Evolutionary conservation across 2,888 invertebrate species (phyloP), one percentile per base, ranked within the genome.

Genomic region (Antheraea assamensis): DNA sequence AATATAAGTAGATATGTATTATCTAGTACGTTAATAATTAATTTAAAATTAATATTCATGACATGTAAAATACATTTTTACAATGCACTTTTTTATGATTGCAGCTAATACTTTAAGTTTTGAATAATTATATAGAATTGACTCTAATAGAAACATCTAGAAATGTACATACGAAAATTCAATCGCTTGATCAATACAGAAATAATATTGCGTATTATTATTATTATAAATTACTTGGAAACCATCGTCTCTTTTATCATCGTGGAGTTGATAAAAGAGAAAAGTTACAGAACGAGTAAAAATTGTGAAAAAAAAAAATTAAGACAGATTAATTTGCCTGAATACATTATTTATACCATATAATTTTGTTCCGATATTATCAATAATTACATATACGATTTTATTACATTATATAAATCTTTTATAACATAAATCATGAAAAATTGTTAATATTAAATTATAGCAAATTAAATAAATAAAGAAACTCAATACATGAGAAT

Each of bases 1-100:
- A 64, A 64, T 21, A 58, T 64, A 64, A 27, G 17, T 64, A 64
- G 61, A 30, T 30, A 58, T 58, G n/a, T n/a, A n/a, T n/a, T n/a
- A 7, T 13, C 10, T 55, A 27, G n/a, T 64, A 27, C 30, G 61
- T 64, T 64, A 64, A 30, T 64, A 64, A 30, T 64, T 64, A 64
- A 30, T 30, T 64, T 64, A 27, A 64, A 17, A 64, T 17, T 64
- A 3, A 64, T 64, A 3, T 27, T 30, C 61, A 64, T 64, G 61
- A 64, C 61, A 27, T 61, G 27, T 64, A 64, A 27, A 64, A 58
- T 58, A 58, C n/a, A 58, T 17, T 15, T 61, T 17, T 30, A 64
- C 61, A 64, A 64, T 17, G 17, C 61, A 30, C 30, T 64, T 64
- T 42, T 64, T 64, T 64, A 30, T 64, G 27, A 30, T 64, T 64